Evolutionary conservation across 2,888 invertebrate genomes (phyloP), one percentile per base, ranked within the genome.

Genomic region (Dynastes grantii): DNA sequence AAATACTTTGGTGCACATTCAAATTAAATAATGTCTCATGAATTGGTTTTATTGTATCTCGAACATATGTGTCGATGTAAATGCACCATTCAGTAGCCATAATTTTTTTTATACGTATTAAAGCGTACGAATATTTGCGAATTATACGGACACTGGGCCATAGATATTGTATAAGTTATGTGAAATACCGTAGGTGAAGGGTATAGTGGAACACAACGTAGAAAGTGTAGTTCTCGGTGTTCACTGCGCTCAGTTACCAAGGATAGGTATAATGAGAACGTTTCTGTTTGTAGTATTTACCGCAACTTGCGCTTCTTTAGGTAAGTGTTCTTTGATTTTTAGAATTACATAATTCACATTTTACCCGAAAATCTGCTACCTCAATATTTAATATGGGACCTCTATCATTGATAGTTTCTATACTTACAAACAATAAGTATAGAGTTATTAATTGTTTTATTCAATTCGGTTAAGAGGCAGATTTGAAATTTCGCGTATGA

Each of bases 221-320:
- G 87, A 87, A 87, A 87, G 87, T 87, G 84, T 82, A 81, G 80
- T 78, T 79, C 79, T 80, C 81, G 84, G 83, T 83, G 84, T 83
- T 80, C 82, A 81, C 58, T 29, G 81, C 80, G 80, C 82, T 84
- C 84, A 86, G 86, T 87, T 84, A 85, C 84, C 87, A 87, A 87
- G 87, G 87, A 87, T 87, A 87, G 84, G 82, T 85, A 84, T 85
- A 86, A 87, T 87, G 87, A 87, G 85, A 85, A 83, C 84, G 85
- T 85, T 87, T 82, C 83, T 86, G 82, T 83, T 85, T 81, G 84
- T 82, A 76, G 84, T 83, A 80, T 82, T 86, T 83, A 83, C 83
- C 81, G 83, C 85, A 77, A 80, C 85, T 81, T 83, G 85, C 82
- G 81, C 84, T 78, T 82, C 80, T 79, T 78, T 80, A 53, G 83